Evolutionary conservation across 2,888 invertebrate species (phyloP), one percentile per base, ranked within the genome.

Genomic region (Phania funesta): DNA sequence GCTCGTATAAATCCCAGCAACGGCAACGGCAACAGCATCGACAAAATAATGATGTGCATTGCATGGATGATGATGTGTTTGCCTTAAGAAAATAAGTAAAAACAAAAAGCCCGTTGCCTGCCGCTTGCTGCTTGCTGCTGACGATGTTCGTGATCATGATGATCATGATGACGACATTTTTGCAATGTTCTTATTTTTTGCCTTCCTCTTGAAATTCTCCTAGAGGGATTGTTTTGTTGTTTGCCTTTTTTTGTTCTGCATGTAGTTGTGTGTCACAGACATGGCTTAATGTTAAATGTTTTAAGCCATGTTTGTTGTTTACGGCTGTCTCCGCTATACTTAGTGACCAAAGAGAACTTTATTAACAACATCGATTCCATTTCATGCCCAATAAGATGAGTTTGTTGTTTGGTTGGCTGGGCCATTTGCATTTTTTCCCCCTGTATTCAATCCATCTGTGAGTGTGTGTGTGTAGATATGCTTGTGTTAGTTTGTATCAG

Each of bases 301-400:
- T 84, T 67, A 70, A 80, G 83, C 84, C 84, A 84, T 84, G 84
- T 84, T 84, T 80, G 71, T 83, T 65, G 84, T 84, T 84, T 84
- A 83, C 84, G 83, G 84, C 83, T 84, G 84, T 84, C 84, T 84
- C 75, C 52, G 83, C 71, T 76, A 44, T 77, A 67, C 67, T 81
- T 77, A 82, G 83, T 75, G 77, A 67, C 78, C 79, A 76, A 35
- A 80, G 83, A 84, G 82, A 84, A 84, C 84, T 83, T 83, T 84
- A 84, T 84, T 84, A 84, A 80, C 84, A 80, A 48, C 65, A 67
- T 67, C 62, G 46, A 76, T 73, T 52, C 35, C 76, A 62, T 60
- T 52, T 52, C 52, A 76, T 41, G 60, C 56, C 67, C 60, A 76
- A 68, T 68, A 77, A 70, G 68, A 77, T 62, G 77, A 70, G 60